Evolutionary conservation across 2,888 invertebrate genomes (phyloP), one percentile per base, ranked within the genome.

Genomic region (Pseudococcus viburni): DNA sequence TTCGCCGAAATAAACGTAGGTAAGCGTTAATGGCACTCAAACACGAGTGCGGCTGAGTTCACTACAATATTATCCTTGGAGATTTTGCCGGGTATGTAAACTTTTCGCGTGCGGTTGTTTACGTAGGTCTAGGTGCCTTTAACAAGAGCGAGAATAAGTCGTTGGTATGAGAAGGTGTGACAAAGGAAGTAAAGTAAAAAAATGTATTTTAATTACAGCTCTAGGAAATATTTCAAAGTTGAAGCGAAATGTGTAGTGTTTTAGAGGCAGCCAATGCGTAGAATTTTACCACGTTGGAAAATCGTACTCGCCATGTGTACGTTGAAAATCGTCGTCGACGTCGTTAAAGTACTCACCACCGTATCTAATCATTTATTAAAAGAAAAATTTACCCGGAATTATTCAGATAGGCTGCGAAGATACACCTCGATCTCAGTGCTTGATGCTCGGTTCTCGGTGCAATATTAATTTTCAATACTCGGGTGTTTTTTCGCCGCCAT

Each of bases 381-480:
- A 3, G 9, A 42, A 42, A 42, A 3, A 42, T 42, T 42, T 42
- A 42, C 42, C 9, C 42, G 42, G 42, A 42, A 42, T 42, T 42
- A 42, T 42, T 42, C 42, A 9, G 9, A 42, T 42, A 42, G 1
- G 42, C 42, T 42, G 42, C 8, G 42, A 42, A 42, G 8, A 42
- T 42, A 42, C 42, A 5, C 8, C 42, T 42, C 42, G 42, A 9
- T 9, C 42, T 42, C 42, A 5, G 9, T 42, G n/a, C 6, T 39
- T 6, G 17, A 2, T 59, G 4, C 64, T 12, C 64, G 42, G 42
- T 42, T 33, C 22, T 22, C 22, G 64, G 19, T 22, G 64, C 9
- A 64, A 64, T 64, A 64, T 64, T 64, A 64, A 64, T 64, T 64
- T 64, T 64, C 64, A 64, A 22, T 64, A 22, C 7, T 59, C 9